Percentiles rank a stretch among this genome's conserved stretches.
Conservation (phyloP, 2,888 invertebrate species). For the Pandemis heparana region DNA sequence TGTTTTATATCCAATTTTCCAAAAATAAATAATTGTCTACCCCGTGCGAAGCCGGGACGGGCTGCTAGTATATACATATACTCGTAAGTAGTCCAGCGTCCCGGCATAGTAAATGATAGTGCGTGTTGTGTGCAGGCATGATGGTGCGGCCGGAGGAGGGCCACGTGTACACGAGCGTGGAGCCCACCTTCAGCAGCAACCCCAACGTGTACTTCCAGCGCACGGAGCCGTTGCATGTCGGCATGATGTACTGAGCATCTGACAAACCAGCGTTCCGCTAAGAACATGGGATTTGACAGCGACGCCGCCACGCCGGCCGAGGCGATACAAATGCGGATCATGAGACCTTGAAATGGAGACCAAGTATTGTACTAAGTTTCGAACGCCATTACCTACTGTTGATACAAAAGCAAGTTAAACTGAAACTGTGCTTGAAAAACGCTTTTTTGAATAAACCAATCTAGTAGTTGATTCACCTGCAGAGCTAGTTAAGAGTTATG, state of each 20-base stretch:
- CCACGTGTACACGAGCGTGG: conserved; percentile 93
- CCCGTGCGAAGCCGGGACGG: too few species aligned
- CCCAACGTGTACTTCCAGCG: conserved; percentile 96
- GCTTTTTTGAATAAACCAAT: too few species aligned
- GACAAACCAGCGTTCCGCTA: conserved; percentile 80
- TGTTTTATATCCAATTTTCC: too few species aligned
- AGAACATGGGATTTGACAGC: conserved; percentile 83
- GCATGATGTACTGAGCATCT: conserved; percentile 94
- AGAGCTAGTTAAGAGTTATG: too few species aligned
- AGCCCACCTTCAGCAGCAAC: conserved; percentile 94
- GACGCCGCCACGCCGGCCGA: conserved; percentile 47
- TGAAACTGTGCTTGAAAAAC: too few species aligned
- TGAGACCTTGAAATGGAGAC: background rate
- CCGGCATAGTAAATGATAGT: conserved; percentile 37
- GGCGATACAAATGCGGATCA: background rate
- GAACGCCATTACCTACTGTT: background rate
- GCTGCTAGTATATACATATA: too few species aligned
- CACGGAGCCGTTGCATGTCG: conserved; percentile 92
- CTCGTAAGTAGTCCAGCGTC: background rate
- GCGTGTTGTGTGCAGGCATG: conserved; percentile 85
- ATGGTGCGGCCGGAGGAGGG: conserved; percentile 93
- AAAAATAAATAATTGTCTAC: too few species aligned
- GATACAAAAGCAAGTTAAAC: too few species aligned
- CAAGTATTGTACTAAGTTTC: background rate
- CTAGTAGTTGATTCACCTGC: too few species aligned